Evolutionary conservation across 2,113 vertebrate species (phyloP).

Genomic region (Tylochromis polylepis): DNA sequence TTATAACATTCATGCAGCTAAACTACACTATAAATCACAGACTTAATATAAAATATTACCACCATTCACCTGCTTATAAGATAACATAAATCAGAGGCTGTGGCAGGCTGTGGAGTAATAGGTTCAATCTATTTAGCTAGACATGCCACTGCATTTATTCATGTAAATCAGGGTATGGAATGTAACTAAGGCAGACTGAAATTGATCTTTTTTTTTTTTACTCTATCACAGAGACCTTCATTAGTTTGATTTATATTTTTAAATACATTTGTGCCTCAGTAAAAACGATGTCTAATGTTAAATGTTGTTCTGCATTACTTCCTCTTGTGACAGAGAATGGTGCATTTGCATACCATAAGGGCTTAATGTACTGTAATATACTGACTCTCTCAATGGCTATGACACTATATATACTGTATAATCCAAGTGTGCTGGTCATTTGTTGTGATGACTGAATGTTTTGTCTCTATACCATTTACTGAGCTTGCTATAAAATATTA

Average conservation of each 20-base stretch:
- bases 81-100: conserved; percentile 14
- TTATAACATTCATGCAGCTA: background rate
- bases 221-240: background rate
- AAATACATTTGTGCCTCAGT: background rate
- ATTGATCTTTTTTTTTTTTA: background rate
- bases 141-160: background rate
- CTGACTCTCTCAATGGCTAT: background rate
- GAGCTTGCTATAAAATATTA: background rate
- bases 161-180: conserved; percentile 2
- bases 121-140: conserved; percentile 13
- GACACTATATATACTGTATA: background rate
- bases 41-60: background rate
- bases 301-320: background rate
- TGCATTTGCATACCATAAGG: background rate
- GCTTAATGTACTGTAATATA: background rate
- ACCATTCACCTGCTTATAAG: conserved; percentile 29
- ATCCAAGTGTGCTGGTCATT: background rate
- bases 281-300: background rate
- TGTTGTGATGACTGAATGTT: background rate
- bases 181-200: background rate
- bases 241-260: conserved; percentile 10
- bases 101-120: conserved; percentile 4
- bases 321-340: background rate
- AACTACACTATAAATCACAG: background rate
- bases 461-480: background rate